A percentile compares a stretch with the other conserved stretches of the same genome.
Evolutionary conservation across 2,113 vertebrate species (phyloP).

Genomic region (Hystrix brachyura): DNA sequence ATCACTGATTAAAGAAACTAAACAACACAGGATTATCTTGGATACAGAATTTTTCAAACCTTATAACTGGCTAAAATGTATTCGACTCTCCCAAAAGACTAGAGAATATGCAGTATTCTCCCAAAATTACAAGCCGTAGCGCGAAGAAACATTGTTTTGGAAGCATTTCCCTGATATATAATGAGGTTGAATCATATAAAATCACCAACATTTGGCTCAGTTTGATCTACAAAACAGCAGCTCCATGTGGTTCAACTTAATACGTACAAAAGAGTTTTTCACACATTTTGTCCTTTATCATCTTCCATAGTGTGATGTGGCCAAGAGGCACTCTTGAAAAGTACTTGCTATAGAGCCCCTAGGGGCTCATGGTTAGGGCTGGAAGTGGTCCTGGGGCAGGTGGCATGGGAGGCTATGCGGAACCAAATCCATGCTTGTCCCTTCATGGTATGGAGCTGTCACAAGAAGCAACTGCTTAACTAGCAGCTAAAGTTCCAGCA

Average conservation of each 20-base stretch:
- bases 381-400: background rate
- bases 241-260: background rate
- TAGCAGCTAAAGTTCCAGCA: background rate
- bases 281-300: background rate
- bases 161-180: constrained; percentile 30
- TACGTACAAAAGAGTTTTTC: background rate
- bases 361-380: background rate
- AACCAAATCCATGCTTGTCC: background rate
- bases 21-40: constrained; percentile 60
- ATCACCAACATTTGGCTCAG: background rate
- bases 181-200: constrained; percentile 45
- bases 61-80: constrained; percentile 17
- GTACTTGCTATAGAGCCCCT: background rate
- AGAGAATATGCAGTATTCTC: constrained; percentile 10
- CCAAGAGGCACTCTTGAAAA: background rate
- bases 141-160: constrained; percentile 63
- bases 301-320: background rate
- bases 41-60: constrained; percentile 18
- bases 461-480: background rate
- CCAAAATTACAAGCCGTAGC: constrained; percentile 5
- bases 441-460: background rate
- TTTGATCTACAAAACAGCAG: constrained; percentile 33
- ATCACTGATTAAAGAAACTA: constrained; percentile 67
- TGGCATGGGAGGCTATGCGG: background rate
- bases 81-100: constrained; percentile 10